A percentile compares a stretch with the other conserved stretches of the same genome.
phyloP scores from a whole-genome alignment of 1,140 invertebrate species.

The Drosophila trapezifrons region DNA sequence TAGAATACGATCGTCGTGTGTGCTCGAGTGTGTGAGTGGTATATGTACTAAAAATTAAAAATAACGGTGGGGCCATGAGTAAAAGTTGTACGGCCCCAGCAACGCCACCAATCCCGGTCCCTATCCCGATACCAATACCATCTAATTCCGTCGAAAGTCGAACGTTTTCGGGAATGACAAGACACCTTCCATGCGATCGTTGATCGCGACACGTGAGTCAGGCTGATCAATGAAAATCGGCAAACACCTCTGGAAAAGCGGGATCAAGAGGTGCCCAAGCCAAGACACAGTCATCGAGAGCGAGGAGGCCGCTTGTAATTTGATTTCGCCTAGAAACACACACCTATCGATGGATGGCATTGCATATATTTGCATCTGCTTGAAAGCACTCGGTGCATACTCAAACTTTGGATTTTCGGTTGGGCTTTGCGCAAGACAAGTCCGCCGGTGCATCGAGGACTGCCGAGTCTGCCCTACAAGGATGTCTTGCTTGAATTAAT shows the following conservation, averaged over 20 bases:
- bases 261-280: slow-evolving; percentile 32
- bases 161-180: slow-evolving; percentile 30
- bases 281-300: slow-evolving; percentile 6
- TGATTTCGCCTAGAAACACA: slow-evolving; percentile 5
- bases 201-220: slow-evolving; percentile 27
- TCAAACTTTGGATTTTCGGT: slow-evolving; percentile 1
- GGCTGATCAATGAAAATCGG: slow-evolving; percentile 55
- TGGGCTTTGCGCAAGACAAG: slow-evolving; percentile 1
- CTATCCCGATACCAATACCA: background rate
- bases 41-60: slow-evolving; percentile 69
- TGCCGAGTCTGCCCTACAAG: too few species aligned
- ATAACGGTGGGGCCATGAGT: slow-evolving; percentile 65
- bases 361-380: slow-evolving; percentile 53
- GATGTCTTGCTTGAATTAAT: too few species aligned
- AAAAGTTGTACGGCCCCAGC: slow-evolving; percentile 42
- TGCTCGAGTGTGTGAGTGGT: slow-evolving; percentile 17
- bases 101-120: slow-evolving; percentile 14
- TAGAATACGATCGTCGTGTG: slow-evolving; percentile 74
- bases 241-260: background rate
- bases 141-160: slow-evolving; percentile 29
- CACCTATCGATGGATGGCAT: slow-evolving; percentile 1
- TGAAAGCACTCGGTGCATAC: slow-evolving; percentile 27
- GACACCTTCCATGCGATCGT: slow-evolving; percentile 10
- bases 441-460: background rate
- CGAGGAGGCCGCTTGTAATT: slow-evolving; percentile 17